Conservation (phyloP, 53 echinoderm and acorn worm genomes). For the Patiria pectinifera region DNA sequence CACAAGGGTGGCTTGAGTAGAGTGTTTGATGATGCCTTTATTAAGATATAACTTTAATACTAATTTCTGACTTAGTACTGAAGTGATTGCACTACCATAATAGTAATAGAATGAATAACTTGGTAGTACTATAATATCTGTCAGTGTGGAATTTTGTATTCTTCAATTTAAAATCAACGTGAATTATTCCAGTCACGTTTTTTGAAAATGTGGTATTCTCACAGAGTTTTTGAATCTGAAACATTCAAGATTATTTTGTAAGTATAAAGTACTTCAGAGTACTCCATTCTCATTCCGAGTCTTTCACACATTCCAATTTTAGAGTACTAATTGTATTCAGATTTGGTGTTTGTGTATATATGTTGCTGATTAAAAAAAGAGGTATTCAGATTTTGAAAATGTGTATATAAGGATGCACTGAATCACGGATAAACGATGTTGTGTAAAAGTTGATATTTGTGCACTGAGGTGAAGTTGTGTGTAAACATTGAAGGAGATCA, state of each 20-base stretch:
- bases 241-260: neutral
- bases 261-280: neutral
- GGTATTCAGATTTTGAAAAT: neutral
- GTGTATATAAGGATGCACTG: neutral
- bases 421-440: neutral
- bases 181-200: no score
- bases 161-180: no score
- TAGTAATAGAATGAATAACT: no score
- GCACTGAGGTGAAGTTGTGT: neutral
- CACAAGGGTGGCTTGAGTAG: no score
- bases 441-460: neutral
- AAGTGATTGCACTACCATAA: no score
- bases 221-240: neutral
- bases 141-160: no score
- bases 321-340: slow-evolving; percentile 14
- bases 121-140: no score
- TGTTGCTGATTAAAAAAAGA: neutral
- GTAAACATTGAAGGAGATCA: no score
- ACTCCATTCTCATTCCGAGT: slow-evolving; percentile 23
- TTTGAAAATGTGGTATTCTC: neutral
- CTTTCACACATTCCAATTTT: slow-evolving; percentile 43
- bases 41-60: no score
- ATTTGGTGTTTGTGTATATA: slow-evolving; percentile 19
- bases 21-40: no score
- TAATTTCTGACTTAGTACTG: no score